Base-by-base conservation (phyloP, 2,113 vertebrate genomes). In the Bungarus multicinctus region DNA sequence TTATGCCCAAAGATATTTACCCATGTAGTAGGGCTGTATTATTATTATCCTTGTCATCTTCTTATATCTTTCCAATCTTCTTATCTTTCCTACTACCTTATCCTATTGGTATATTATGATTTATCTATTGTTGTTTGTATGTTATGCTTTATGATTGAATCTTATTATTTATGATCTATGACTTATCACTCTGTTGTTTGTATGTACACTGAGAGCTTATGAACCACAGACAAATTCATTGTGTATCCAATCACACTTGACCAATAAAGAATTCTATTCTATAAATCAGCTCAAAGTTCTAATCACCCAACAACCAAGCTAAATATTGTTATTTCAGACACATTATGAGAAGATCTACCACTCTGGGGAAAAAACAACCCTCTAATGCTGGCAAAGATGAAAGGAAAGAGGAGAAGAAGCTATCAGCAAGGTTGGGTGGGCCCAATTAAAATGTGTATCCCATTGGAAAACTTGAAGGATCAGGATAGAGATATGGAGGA, bases 311-410 rank as follows among this genome's bases (percentile, higher is more conserved):
- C n/a, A 74, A 74, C n/a, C n/a, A 39, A 34, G 12, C n/a, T 74
- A 74, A 74, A 74, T 74, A 74, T 74, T 74, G 47, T 16, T 34
- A 34, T 34, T 74, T 74, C 69, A 74, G n/a, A 20, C 5, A 39
- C 5, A 74, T 74, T 74, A 74, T 74, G n/a, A 16, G n/a, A 74
- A 34, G 16, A 74, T 34, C 64, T n/a, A 69, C 12, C 64, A 34
- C 64, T 34, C 64, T 5, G 2, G 11, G 12, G 11, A 4, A 2
- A 2, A 7, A 1, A n/a, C n/a, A 1, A 3, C 1, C 23, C 2
- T 74, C n/a, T 74, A 39, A 74, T 39, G n/a, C n/a, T 74, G 69
- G n/a, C 16, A 74, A 16, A 74, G 5, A 34, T 74, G 69, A 74
- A 74, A 16, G n/a, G 14, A 34, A 74, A 74, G 14, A n/a, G 14